These are phyloP conservation scores for Phaetusa simplex DNA, from an alignment of 2,113 vertebrate species.

Conservation along the genomic window DNA sequence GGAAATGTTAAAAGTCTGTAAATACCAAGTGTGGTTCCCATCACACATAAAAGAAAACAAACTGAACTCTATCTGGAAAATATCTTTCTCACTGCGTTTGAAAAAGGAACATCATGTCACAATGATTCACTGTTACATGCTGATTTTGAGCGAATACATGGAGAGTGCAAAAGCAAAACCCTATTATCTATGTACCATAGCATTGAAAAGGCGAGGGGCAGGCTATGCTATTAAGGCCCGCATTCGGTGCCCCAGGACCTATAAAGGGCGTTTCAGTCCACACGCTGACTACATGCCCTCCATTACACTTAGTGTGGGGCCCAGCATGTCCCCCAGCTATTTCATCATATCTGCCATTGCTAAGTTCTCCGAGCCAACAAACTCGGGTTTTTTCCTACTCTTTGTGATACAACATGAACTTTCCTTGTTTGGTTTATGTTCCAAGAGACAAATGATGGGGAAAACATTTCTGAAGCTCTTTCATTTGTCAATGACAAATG, in stretches of 20 bases:
- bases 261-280: background rate
- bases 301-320: background rate
- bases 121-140: constrained; percentile 38
- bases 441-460: constrained; percentile 62
- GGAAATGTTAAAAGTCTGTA: constrained; percentile 6
- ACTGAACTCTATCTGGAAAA: constrained; percentile 54
- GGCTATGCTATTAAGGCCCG: background rate
- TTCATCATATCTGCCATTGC: constrained; percentile 43
- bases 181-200: background rate
- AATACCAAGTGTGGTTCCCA: constrained; percentile 41
- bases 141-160: background rate
- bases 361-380: background rate
- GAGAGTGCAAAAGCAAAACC: background rate
- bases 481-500: constrained; percentile 61
- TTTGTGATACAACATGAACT: constrained; percentile 52
- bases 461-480: constrained; percentile 63
- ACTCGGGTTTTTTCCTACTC: background rate
- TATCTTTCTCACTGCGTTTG: background rate
- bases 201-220: background rate
- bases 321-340: constrained; percentile 8
- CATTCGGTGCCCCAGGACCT: background rate
- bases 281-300: background rate
- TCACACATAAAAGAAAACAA: constrained; percentile 48
- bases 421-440: constrained; percentile 55
- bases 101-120: constrained; percentile 43